phyloP scores from a whole-genome alignment of 2,797 vertebrate genomes.

The Paedocypris micromegethes region DNA sequence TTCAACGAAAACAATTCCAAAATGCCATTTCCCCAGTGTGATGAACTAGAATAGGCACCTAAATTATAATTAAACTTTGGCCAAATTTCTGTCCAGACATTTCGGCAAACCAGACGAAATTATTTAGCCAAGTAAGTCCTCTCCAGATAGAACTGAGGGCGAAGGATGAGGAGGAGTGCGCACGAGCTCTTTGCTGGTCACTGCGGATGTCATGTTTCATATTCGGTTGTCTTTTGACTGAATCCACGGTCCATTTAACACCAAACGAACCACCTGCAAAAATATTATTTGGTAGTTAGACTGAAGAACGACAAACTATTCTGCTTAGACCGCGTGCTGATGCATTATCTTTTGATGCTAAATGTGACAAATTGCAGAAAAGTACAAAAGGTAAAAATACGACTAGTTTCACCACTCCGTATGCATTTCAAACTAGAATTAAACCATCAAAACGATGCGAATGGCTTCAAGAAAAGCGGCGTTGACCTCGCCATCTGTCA shows the following conservation, averaged over 20 bases:
- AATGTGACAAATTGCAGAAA: background rate
- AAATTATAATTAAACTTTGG: background rate
- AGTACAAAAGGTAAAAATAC: too few relatives aligned
- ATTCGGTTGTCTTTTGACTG: background rate
- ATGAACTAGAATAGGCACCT: background rate
- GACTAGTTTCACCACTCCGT: background rate
- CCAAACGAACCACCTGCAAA: constrained; percentile 12
- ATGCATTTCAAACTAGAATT: background rate
- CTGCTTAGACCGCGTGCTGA: too few relatives aligned
- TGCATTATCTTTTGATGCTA: too few relatives aligned
- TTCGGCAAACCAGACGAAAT: background rate
- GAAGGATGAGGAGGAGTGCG: constrained; percentile 2
- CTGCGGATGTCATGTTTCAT: constrained; percentile 40
- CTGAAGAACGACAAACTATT: too few relatives aligned
- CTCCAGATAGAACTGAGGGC: constrained; percentile 1
- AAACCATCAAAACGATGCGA: background rate
- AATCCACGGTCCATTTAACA: too few relatives aligned
- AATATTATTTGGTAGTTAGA: background rate
- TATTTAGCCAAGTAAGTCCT: background rate
- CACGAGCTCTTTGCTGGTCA: constrained; percentile 7
- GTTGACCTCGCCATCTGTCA: constrained; percentile 24
- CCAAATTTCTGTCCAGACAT: too few relatives aligned
- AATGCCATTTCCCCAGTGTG: constrained; percentile 16
- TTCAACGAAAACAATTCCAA: constrained; percentile 24
- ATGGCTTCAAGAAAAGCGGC: background rate